Evolutionary conservation across 2,888 invertebrate genomes (phyloP).

Genomic region (Philereme transversata): DNA sequence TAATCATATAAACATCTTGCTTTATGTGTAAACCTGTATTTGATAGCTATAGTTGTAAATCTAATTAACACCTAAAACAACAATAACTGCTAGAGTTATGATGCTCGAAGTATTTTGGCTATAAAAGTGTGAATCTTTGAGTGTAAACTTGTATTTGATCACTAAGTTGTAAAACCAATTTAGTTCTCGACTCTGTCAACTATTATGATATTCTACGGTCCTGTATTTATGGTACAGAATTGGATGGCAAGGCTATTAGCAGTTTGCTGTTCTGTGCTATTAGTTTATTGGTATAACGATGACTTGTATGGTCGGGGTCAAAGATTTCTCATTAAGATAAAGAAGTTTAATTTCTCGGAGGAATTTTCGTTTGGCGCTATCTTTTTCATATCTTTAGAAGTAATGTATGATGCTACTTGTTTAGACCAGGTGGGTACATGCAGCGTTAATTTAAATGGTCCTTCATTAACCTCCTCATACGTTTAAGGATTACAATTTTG

Average conservation of each 20-base stretch:
- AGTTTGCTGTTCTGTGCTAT: not conserved
- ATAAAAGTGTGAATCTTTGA: too few species aligned
- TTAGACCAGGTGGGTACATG: too few species aligned
- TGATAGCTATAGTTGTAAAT: too few species aligned
- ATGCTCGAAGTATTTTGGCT: too few species aligned
- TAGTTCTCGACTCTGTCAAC: not conserved
- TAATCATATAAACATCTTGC: too few species aligned
- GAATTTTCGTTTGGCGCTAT: slow-evolving; percentile 11
- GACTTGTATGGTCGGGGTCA: slow-evolving; percentile 18
- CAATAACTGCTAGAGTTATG: too few species aligned
- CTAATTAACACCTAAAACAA: too few species aligned
- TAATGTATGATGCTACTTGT: too few species aligned
- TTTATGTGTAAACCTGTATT: too few species aligned
- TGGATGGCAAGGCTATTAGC: slow-evolving; percentile 1
- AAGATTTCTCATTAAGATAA: slow-evolving; percentile 28
- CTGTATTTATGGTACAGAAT: slow-evolving; percentile 5
- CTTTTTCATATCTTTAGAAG: not conserved
- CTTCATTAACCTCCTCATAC: too few species aligned
- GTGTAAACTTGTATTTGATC: not conserved
- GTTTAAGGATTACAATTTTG: too few species aligned
- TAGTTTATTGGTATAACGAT: slow-evolving; percentile 1
- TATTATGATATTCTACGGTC: not conserved
- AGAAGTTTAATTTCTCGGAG: slow-evolving; percentile 1
- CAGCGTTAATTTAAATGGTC: too few species aligned
- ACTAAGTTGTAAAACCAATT: slow-evolving; percentile 2